phyloP scores from a whole-genome alignment of 2,888 invertebrate species.

The Platycheirus rosarum region DNA sequence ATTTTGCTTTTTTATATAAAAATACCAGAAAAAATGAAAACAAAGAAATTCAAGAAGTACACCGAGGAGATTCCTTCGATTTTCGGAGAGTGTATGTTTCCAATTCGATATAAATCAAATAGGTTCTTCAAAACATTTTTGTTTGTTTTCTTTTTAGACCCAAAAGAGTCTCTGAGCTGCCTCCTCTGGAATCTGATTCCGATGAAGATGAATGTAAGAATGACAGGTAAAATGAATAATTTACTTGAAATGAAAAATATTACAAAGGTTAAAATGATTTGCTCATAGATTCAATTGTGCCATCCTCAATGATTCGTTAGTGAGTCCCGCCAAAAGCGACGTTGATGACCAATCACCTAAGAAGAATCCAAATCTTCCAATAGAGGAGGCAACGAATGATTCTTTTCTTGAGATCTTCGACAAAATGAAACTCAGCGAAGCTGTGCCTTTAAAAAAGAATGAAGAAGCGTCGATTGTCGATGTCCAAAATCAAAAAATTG shows the following conservation, averaged over 20 bases:
- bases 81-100: slow-evolving; percentile 42
- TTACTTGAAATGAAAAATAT: not conserved
- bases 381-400: slow-evolving; percentile 12
- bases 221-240: slow-evolving; percentile 74
- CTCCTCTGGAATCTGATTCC: slow-evolving; percentile 80
- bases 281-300: slow-evolving; percentile 79
- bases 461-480: slow-evolving; percentile 29
- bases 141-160: slow-evolving; percentile 76
- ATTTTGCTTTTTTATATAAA: not conserved
- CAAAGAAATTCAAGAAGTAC: slow-evolving; percentile 17
- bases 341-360: slow-evolving; percentile 61
- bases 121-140: not conserved
- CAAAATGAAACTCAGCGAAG: slow-evolving; percentile 77
- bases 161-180: slow-evolving; percentile 79
- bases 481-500: slow-evolving; percentile 26
- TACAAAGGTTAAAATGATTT: not conserved
- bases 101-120: not conserved
- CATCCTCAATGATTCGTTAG: slow-evolving; percentile 81
- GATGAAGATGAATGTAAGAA: slow-evolving; percentile 77
- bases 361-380: not conserved
- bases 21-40: slow-evolving; percentile 49
- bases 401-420: slow-evolving; percentile 78
- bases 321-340: slow-evolving; percentile 78
- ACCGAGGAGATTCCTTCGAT: slow-evolving; percentile 31
- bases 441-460: slow-evolving; percentile 13